Evolutionary conservation across 2,113 vertebrate species (phyloP), one percentile per base, ranked within the genome.

Genomic region (Siphamia tubifer): DNA sequence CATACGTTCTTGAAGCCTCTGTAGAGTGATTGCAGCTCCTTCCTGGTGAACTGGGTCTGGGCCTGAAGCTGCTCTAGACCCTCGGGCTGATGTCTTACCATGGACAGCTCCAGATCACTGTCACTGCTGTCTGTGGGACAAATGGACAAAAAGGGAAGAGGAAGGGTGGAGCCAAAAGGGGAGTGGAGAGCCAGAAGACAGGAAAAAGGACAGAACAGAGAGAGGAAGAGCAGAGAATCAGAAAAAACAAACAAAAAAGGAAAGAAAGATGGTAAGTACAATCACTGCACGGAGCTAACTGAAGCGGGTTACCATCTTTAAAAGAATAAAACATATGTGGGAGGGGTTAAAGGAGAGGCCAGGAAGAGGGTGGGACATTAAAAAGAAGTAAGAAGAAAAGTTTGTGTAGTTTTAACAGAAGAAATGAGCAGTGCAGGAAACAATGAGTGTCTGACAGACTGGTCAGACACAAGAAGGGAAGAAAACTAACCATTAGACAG

Each of bases 1-100:
- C n/a, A n/a, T n/a, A 98, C 97, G 0, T 94, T 98, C 89, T 99
- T 99, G 87, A 99, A 99, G 75, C 97, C 95, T 3, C 97, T 92
- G 87, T 98, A 99, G 44, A 99, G 95, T 0, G 95, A 96, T 63
- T 96, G 96, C 6, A 98, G 92, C 87, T 98, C 97, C 79, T 90
- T 94, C 92, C 94, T 96, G 88, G 94, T 96, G 90, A 98, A 99
- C 80, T 96, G 96, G 61, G 96, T 99, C 79, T 91, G 93, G 1
- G 93, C 92, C 82, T 97, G 96, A 32, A 98, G 93, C 87, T 95
- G 94, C 35, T 97, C 96, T 17, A 98, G 91, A 11, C 91, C 96
- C 76, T 98, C 95, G 0, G 97, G 97, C 38, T 97, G 96, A 85
- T 98, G 95, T 20, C 97, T 93, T 25, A 93, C 89, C 1, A 90